These are phyloP conservation scores for Aphaenogaster ashmeadi DNA, from an alignment of 1,140 invertebrate species.

Conservation along the genomic window DNA sequence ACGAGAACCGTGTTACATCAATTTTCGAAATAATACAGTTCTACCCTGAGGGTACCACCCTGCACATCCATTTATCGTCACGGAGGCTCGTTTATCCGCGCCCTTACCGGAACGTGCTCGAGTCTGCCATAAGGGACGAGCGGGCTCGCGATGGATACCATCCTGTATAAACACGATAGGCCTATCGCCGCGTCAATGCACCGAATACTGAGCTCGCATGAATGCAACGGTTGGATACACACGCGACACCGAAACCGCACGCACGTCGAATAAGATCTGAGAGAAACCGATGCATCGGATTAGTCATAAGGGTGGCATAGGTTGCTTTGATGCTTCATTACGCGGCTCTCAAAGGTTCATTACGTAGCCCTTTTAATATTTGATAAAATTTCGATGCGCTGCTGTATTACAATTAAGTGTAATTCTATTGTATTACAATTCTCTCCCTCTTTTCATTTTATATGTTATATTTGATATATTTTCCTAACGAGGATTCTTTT, in stretches of 20 bases:
- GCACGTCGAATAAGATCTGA: conserved; percentile 40
- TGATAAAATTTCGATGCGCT: not conserved
- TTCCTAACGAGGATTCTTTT: not conserved
- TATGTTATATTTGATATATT: not conserved
- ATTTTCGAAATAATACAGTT: conserved; percentile 24
- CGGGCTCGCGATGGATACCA: conserved; percentile 56
- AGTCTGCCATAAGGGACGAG: conserved; percentile 31
- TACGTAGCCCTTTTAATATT: not conserved
- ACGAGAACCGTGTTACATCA: not conserved
- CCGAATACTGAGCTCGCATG: conserved; percentile 20
- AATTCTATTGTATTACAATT: conserved; percentile 2
- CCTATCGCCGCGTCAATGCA: conserved; percentile 46
- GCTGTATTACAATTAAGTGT: not conserved
- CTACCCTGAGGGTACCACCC: not conserved
- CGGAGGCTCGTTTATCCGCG: conserved; percentile 58
- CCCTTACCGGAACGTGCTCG: conserved; percentile 50
- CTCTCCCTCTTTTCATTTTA: not conserved
- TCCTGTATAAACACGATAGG: conserved; percentile 76
- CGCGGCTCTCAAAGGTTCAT: not conserved
- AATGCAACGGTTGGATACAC: conserved; percentile 39
- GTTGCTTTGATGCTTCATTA: conserved; percentile 12
- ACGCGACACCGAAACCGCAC: conserved; percentile 19
- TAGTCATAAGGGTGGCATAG: conserved; percentile 3
- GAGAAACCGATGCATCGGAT: conserved; percentile 19
- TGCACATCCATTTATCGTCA: conserved; percentile 34